Evolutionary conservation across 2,113 vertebrate species (phyloP).

Genomic region (Strix aluco): DNA sequence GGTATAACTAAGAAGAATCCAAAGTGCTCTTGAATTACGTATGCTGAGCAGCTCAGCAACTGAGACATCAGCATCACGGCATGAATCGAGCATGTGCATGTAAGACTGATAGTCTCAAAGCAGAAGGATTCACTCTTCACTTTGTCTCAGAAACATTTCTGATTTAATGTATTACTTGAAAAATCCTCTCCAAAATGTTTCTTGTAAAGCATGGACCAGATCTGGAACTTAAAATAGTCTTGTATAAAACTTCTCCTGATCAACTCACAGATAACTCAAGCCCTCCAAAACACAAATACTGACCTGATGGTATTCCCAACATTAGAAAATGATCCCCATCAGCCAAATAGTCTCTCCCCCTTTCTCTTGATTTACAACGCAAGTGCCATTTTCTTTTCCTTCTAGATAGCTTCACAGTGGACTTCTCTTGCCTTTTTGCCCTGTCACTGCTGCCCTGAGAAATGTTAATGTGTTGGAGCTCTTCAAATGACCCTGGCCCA

Average conservation of each 20-base stretch:
- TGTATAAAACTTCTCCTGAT: background rate
- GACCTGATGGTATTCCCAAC: background rate
- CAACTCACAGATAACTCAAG: background rate
- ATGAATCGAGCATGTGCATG: background rate
- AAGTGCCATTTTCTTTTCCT: background rate
- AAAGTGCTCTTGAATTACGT: background rate
- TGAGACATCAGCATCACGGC: background rate
- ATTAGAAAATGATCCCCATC: background rate
- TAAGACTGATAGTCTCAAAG: background rate
- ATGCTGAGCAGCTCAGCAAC: background rate
- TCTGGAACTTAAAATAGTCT: background rate
- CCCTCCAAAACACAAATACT: background rate
- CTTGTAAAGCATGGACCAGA: background rate
- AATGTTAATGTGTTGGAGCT: background rate
- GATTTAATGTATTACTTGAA: background rate
- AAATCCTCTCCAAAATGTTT: conserved; percentile 9
- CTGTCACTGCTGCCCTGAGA: background rate
- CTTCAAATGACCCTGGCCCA: background rate
- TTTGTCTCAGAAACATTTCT: background rate
- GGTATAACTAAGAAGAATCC: background rate
- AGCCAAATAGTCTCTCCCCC: background rate
- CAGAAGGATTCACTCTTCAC: background rate
- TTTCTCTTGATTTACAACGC: background rate
- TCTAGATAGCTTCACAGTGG: background rate
- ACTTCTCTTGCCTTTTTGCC: background rate